phyloP scores from a whole-genome alignment of 2,888 invertebrate genomes.

The Lochmaea capreae region DNA sequence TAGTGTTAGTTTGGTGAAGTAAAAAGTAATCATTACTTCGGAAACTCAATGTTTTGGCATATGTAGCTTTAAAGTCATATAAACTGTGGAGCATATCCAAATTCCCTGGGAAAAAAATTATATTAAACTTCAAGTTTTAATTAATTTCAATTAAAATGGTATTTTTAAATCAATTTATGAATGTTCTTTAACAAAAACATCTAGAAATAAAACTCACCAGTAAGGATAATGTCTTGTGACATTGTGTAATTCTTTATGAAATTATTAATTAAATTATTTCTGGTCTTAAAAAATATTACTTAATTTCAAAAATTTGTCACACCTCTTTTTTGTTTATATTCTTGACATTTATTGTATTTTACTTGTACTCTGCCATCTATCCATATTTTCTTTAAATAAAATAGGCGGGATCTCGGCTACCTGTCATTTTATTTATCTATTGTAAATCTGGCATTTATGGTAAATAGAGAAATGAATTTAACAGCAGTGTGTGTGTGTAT shows the following conservation, averaged over 20 bases:
- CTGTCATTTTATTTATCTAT: too few species aligned
- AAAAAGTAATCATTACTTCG: constrained; percentile 84
- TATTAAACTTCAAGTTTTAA: constrained; percentile 18
- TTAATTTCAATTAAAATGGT: constrained; percentile 11
- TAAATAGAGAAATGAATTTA: too few species aligned
- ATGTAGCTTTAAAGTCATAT: constrained; percentile 86
- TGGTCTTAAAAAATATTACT: constrained; percentile 24
- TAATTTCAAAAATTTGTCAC: constrained; percentile 50
- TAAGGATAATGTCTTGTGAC: constrained; percentile 52
- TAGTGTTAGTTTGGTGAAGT: constrained; percentile 81
- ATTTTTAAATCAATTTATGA: not conserved
- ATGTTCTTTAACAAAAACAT: constrained; percentile 6
- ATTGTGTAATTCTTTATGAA: constrained; percentile 39
- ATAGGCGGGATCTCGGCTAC: not conserved
- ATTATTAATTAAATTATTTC: constrained; percentile 22
- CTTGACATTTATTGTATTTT: constrained; percentile 37
- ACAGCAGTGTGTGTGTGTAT: too few species aligned
- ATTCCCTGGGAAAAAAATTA: constrained; percentile 67
- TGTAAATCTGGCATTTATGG: too few species aligned
- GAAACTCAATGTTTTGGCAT: constrained; percentile 86
- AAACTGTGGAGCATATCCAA: constrained; percentile 86
- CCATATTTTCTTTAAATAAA: not conserved
- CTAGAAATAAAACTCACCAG: constrained; percentile 47
- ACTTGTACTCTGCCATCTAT: constrained; percentile 35
- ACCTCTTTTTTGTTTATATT: constrained; percentile 58